Conservation (phyloP, 1,140 invertebrate genomes). For the Eupeodes corollae region DNA sequence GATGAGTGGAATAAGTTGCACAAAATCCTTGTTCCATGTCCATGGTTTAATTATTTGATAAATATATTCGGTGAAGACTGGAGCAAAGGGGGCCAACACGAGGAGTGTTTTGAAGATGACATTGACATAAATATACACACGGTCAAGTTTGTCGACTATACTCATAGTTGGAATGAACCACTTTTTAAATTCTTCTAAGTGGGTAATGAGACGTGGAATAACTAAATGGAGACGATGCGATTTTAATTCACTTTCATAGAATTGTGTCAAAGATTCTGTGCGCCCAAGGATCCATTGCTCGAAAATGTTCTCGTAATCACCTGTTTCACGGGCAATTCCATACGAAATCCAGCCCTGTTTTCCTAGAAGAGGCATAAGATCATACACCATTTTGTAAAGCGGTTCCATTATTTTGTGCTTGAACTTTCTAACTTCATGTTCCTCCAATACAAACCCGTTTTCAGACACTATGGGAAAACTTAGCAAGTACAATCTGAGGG, state of each 20-base stretch:
- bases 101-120: slow-evolving; percentile 45
- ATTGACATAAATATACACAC: no score
- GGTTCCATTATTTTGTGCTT: slow-evolving; percentile 94
- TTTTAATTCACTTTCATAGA: slow-evolving; percentile 81
- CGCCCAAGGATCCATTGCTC: slow-evolving; percentile 93
- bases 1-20: slow-evolving; percentile 78
- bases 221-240: slow-evolving; percentile 88
- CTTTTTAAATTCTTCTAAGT: slow-evolving; percentile 91
- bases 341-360: slow-evolving; percentile 37
- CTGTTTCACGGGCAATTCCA: slow-evolving; percentile 6
- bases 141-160: no score
- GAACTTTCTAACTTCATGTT: slow-evolving; percentile 87
- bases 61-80: slow-evolving; percentile 88
- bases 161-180: slow-evolving; percentile 96
- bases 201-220: slow-evolving; percentile 78
- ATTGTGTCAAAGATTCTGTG: slow-evolving; percentile 77
- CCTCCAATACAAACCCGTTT: slow-evolving; percentile 87
- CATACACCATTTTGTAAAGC: slow-evolving; percentile 88
- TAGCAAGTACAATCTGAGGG: slow-evolving; percentile 84
- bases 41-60: slow-evolving; percentile 64
- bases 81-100: slow-evolving; percentile 89
- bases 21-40: slow-evolving; percentile 42
- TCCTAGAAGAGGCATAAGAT: slow-evolving; percentile 86
- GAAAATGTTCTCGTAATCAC: slow-evolving; percentile 57
- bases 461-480: slow-evolving; percentile 93